Evolutionary conservation across 2,113 vertebrate genomes (phyloP).

Genomic region (Cheilinus undulatus): DNA sequence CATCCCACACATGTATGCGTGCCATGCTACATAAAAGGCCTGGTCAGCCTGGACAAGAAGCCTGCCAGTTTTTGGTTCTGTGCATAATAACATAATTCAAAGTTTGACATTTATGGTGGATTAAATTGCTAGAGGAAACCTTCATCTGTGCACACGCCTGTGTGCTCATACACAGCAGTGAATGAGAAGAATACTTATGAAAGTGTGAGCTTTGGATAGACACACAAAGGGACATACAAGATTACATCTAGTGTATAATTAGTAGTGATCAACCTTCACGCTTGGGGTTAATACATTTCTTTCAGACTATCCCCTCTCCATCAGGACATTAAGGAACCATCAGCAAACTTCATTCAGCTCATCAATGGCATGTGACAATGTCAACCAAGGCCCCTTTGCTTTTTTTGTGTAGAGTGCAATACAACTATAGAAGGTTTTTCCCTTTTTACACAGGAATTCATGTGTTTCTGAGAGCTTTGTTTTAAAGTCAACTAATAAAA

Average conservation of each 20-base stretch:
- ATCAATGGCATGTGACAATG: neutral
- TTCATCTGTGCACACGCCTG: neutral
- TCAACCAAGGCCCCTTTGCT: neutral
- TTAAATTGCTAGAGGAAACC: neutral
- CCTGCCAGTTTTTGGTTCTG: neutral
- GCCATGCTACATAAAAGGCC: conserved; percentile 8
- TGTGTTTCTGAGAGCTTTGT: neutral
- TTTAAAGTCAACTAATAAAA: neutral
- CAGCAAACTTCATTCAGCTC: conserved; percentile 2
- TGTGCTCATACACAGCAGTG: neutral
- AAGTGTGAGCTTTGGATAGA: neutral
- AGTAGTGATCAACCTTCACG: conserved; percentile 36
- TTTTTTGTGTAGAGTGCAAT: neutral
- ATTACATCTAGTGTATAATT: conserved; percentile 26
- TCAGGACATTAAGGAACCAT: conserved; percentile 21
- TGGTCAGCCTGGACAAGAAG: conserved; percentile 2
- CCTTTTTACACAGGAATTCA: neutral
- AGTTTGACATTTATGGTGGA: neutral
- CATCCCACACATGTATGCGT: neutral
- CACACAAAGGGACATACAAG: conserved; percentile 2
- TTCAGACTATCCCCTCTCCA: conserved; percentile 4
- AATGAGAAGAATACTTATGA: conserved; percentile 5
- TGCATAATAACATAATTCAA: neutral
- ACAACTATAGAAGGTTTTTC: neutral
- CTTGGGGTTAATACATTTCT: conserved; percentile 37